These are phyloP conservation scores for Leucophenga maculata DNA, from an alignment of 2,888 invertebrate genomes.

Conservation along the genomic window DNA sequence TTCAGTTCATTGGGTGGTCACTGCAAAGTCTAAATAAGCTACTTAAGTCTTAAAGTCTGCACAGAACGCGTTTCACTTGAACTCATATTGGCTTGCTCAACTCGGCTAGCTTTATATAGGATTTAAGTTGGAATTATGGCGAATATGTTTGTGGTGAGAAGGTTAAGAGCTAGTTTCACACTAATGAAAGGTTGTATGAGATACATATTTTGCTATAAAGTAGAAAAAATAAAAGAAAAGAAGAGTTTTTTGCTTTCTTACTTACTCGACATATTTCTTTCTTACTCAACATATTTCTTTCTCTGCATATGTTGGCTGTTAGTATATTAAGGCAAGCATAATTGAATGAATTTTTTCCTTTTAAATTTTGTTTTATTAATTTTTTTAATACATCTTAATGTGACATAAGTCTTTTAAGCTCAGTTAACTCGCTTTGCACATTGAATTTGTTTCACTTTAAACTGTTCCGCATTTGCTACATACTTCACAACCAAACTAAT, in stretches of 20 bases:
- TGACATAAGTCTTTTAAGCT: neutral
- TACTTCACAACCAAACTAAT: neutral
- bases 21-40: constrained; percentile 4
- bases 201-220: neutral
- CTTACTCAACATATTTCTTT: too few species aligned
- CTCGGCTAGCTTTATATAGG: neutral
- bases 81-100: neutral
- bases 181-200: neutral
- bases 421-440: neutral
- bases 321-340: too few species aligned
- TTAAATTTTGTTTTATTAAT: too few species aligned
- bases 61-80: neutral
- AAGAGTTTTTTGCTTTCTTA: too few species aligned
- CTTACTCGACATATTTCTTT: too few species aligned
- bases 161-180: neutral
- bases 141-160: too few species aligned
- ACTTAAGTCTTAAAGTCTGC: neutral
- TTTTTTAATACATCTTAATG: neutral
- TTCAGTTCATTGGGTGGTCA: constrained; percentile 12
- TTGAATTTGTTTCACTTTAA: neutral
- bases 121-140: too few species aligned
- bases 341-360: too few species aligned
- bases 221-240: too few species aligned
- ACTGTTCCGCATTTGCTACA: neutral
- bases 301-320: too few species aligned